Conservation (phyloP, 2,888 invertebrate species). For the Megamerina dolium region DNA sequence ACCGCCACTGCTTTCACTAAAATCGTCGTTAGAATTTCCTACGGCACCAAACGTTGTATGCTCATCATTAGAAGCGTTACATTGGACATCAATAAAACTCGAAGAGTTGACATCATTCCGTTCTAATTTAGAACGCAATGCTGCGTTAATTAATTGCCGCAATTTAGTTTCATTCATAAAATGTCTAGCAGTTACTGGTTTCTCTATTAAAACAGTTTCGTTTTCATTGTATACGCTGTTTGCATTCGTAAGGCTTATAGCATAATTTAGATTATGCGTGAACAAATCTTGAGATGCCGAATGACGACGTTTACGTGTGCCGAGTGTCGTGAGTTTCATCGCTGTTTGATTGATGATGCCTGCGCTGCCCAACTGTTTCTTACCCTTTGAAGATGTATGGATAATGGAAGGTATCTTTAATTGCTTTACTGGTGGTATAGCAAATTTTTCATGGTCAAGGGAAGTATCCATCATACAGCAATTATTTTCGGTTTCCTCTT, state of each 20-base stretch:
- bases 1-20: too few relatives aligned
- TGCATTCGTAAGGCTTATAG: constrained; percentile 26
- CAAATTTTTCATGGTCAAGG: neutral
- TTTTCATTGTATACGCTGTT: constrained; percentile 17
- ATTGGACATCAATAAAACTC: constrained; percentile 3
- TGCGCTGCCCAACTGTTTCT: neutral
- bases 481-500: constrained; percentile 3
- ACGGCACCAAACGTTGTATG: too few relatives aligned
- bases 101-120: too few relatives aligned
- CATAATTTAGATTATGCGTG: constrained; percentile 6
- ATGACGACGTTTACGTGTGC: constrained; percentile 57
- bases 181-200: too few relatives aligned
- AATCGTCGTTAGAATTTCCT: constrained; percentile 4
- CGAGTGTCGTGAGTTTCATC: neutral
- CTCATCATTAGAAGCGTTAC: neutral
- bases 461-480: constrained; percentile 25
- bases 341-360: neutral
- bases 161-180: too few relatives aligned
- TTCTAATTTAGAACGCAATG: neutral
- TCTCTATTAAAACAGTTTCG: constrained; percentile 22
- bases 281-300: constrained; percentile 47
- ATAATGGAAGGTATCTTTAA: too few relatives aligned
- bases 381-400: neutral
- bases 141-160: too few relatives aligned
- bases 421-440: too few relatives aligned